A percentile compares a stretch with the other conserved stretches of the same genome.
Evolutionary conservation across 2,888 invertebrate genomes (phyloP).

Genomic region (Eurytoma adleriae): DNA sequence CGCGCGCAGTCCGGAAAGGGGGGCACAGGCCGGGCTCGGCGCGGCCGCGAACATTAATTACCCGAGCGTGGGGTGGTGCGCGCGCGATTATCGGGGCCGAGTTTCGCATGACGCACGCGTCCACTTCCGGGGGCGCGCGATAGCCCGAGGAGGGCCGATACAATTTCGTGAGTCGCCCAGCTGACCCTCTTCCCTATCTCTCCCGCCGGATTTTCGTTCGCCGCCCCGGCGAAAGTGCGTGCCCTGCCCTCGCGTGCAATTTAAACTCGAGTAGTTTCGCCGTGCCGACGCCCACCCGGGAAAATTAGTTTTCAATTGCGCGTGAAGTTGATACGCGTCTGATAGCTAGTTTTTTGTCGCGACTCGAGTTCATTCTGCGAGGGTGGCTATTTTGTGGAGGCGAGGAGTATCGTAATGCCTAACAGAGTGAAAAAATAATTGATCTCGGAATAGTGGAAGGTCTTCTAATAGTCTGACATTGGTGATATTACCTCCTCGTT

Average conservation of each 20-base stretch:
- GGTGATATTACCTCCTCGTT: no score
- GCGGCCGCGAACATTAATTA: slow-evolving; percentile 59
- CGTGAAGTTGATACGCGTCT: slow-evolving; percentile 9
- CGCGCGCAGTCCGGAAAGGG: background rate
- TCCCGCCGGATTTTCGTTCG: background rate
- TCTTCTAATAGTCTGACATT: no score
- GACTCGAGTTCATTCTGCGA: background rate
- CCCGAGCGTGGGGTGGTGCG: slow-evolving; percentile 55
- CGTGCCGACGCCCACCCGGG: background rate
- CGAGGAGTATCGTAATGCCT: no score
- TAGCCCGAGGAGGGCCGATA: slow-evolving; percentile 40
- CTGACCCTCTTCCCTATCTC: slow-evolving; percentile 47
- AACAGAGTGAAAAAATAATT: no score
- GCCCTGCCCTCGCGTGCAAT: slow-evolving; percentile 7
- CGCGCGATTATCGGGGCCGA: slow-evolving; percentile 61
- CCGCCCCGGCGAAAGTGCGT: no score
- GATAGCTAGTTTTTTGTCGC: slow-evolving; percentile 22
- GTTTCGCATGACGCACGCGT: slow-evolving; percentile 61
- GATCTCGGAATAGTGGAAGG: no score
- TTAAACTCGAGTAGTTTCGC: slow-evolving; percentile 28
- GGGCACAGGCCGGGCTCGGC: background rate
- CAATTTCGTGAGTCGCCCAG: slow-evolving; percentile 45
- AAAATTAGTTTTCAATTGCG: slow-evolving; percentile 46
- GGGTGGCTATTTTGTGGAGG: background rate
- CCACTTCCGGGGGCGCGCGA: slow-evolving; percentile 47